A percentile compares a stretch with the other conserved stretches of the same genome.
phyloP scores from a whole-genome alignment of 2,888 invertebrate genomes.

The Andricus curvator region DNA sequence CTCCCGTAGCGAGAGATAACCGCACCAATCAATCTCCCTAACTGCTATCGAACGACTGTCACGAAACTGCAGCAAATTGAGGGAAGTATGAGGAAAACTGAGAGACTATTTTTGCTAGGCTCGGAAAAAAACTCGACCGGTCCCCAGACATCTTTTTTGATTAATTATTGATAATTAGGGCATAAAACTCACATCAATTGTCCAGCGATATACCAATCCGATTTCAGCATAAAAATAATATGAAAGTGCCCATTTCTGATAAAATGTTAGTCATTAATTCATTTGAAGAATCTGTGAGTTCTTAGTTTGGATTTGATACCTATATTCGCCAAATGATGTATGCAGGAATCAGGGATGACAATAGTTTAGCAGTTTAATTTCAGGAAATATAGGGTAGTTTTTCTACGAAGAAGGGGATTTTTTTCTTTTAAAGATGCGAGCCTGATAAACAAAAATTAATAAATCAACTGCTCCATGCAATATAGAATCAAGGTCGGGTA shows the following conservation, averaged over 20 bases:
- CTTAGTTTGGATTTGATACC: neutral
- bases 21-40: constrained; percentile 56
- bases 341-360: too few species aligned
- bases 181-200: neutral
- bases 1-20: constrained; percentile 49
- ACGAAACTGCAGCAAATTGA: constrained; percentile 57
- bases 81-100: constrained; percentile 31
- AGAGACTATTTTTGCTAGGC: constrained; percentile 4
- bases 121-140: neutral
- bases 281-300: neutral
- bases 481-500: too few species aligned
- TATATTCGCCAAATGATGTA: too few species aligned
- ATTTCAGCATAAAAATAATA: neutral
- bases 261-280: neutral
- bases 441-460: too few species aligned
- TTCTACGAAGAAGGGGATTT: too few species aligned
- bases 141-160: neutral
- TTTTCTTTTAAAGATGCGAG: too few species aligned
- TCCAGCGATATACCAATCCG: neutral
- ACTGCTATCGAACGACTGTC: constrained; percentile 57
- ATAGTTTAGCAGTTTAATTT: too few species aligned
- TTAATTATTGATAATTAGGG: constrained; percentile 9
- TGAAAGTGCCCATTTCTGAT: neutral
- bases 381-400: too few species aligned
- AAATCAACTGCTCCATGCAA: too few species aligned